Conservation (phyloP, 2,888 invertebrate genomes). For the Phaedon cochleariae region DNA sequence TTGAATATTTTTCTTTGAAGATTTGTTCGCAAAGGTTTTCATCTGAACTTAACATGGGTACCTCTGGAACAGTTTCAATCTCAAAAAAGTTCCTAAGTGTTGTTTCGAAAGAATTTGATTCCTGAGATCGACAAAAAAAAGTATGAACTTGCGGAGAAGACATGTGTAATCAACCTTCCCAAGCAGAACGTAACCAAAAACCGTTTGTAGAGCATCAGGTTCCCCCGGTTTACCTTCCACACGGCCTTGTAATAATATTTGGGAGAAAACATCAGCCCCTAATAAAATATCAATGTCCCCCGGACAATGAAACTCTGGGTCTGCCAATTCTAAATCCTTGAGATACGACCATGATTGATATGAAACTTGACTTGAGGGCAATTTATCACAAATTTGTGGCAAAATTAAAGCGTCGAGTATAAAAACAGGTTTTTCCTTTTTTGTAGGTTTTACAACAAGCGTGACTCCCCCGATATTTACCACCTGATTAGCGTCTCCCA, state of each 20-base stretch:
- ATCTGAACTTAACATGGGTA: neutral
- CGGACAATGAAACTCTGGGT: neutral
- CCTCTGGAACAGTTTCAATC: neutral
- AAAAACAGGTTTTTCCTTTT: neutral
- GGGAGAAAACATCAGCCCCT: neutral
- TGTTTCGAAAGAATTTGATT: neutral
- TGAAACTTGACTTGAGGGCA: neutral
- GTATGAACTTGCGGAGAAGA: neutral
- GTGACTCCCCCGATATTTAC: neutral
- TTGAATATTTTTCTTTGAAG: neutral
- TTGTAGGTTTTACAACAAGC: neutral
- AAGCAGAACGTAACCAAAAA: neutral
- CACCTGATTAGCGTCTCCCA: neutral
- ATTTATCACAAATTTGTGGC: slow-evolving; percentile 1
- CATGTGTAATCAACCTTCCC: neutral
- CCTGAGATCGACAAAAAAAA: neutral
- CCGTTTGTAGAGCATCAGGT: neutral
- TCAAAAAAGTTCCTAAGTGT: neutral
- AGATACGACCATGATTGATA: neutral
- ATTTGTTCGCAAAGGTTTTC: neutral
- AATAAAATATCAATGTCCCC: neutral
- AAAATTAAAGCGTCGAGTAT: slow-evolving; percentile 3
- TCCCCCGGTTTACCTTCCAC: neutral
- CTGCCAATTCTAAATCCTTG: neutral
- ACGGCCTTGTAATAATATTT: neutral